Conservation (phyloP, 2,888 invertebrate species). For the Lepidochitona cinerea region DNA sequence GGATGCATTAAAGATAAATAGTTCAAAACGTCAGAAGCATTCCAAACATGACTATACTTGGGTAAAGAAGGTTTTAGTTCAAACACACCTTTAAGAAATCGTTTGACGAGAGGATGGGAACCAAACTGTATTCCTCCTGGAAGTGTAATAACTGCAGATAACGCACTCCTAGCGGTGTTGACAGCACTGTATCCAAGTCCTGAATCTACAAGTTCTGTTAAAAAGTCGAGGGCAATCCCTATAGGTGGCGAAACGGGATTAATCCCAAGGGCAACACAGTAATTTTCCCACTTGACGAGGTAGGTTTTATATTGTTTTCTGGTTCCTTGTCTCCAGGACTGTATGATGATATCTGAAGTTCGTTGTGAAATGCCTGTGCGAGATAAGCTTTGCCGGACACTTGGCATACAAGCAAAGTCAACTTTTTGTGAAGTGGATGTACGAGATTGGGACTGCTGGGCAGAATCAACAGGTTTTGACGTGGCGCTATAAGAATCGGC, state of each 20-base stretch:
- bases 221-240: constrained; percentile 25
- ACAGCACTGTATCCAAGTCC: constrained; percentile 28
- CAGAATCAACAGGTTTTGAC: too few species aligned
- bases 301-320: constrained; percentile 26
- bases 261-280: constrained; percentile 26
- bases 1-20: neutral
- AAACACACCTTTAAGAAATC: constrained; percentile 8
- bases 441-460: neutral
- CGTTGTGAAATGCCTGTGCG: constrained; percentile 9
- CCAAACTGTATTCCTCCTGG: neutral
- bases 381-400: constrained; percentile 2
- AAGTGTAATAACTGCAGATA: neutral
- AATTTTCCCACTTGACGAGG: constrained; percentile 33
- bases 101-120: neutral
- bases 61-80: neutral
- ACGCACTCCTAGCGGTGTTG: constrained; percentile 10
- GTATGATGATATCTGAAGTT: constrained; percentile 20
- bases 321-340: constrained; percentile 29
- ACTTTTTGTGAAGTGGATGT: constrained; percentile 9
- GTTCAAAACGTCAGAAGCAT: neutral
- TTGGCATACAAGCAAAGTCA: constrained; percentile 12
- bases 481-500: too few species aligned
- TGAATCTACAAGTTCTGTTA: constrained; percentile 11
- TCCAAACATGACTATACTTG: constrained; percentile 1
- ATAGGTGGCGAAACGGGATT: constrained; percentile 25